A percentile compares a stretch with the other conserved stretches of the same genome.
Conservation (phyloP, 1,140 invertebrate species). For the Brachionus sp. region DNA sequence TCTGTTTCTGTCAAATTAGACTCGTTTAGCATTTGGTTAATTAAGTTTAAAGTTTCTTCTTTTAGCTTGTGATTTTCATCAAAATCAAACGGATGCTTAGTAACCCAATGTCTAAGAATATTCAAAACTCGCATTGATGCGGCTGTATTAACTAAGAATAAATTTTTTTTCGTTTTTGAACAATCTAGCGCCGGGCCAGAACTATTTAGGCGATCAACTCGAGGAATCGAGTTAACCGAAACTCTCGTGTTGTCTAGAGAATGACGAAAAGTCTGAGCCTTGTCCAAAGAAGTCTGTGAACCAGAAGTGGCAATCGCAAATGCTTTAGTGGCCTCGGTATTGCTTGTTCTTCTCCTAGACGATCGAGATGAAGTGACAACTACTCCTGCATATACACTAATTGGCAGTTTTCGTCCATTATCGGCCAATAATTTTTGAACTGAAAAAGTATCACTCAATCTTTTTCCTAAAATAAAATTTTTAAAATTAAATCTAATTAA, state of each 20-base stretch:
- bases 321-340: conserved; percentile 79
- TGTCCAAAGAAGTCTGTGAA: conserved; percentile 48
- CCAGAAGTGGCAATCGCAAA: conserved; percentile 87
- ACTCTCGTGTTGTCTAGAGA: background rate
- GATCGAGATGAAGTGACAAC: conserved; percentile 86
- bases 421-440: background rate
- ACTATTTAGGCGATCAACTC: conserved; percentile 48
- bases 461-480: background rate
- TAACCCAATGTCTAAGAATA: conserved; percentile 75
- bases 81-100: conserved; percentile 64
- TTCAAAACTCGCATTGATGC: conserved; percentile 88
- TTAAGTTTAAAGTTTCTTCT: conserved; percentile 22
- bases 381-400: conserved; percentile 66
- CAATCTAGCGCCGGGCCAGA: background rate
- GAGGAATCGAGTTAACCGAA: background rate
- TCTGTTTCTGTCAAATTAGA: conserved; percentile 22
- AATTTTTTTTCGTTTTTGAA: conserved; percentile 12
- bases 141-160: conserved; percentile 75
- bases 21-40: conserved; percentile 27
- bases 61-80: conserved; percentile 26
- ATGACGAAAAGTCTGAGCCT: conserved; percentile 40
- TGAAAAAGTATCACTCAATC: conserved; percentile 26
- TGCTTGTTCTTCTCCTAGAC: conserved; percentile 82
- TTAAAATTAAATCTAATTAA: background rate
- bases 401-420: conserved; percentile 54